Evolutionary conservation across 2,888 invertebrate species (phyloP).

Genomic region (Plagodis dolabraria): DNA sequence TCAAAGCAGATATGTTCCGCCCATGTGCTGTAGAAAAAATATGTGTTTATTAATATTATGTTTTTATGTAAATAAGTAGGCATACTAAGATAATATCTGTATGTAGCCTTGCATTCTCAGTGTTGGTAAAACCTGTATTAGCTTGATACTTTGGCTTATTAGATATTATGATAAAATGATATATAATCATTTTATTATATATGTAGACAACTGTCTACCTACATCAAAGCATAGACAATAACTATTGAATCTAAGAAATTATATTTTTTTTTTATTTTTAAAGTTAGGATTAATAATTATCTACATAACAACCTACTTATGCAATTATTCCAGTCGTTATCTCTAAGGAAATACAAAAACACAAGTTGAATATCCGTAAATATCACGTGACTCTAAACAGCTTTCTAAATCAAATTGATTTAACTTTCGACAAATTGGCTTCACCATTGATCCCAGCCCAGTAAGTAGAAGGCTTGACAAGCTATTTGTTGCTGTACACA

Average conservation of each 20-base stretch:
- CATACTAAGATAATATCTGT: not conserved
- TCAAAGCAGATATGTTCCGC: slow-evolving; percentile 11
- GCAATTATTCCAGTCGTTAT: not conserved
- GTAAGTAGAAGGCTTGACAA: slow-evolving; percentile 12
- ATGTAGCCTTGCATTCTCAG: too few relatives aligned
- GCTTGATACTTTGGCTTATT: too few relatives aligned
- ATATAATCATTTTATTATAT: too few relatives aligned
- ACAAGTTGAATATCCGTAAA: slow-evolving; percentile 55
- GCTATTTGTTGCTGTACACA: slow-evolving; percentile 24
- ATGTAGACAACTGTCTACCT: too few relatives aligned
- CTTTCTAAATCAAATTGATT: slow-evolving; percentile 83
- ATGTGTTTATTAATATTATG: not conserved
- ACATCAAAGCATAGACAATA: too few relatives aligned
- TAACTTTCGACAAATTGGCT: slow-evolving; percentile 78
- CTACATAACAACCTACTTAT: not conserved
- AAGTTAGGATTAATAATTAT: not conserved
- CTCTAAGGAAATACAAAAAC: slow-evolving; percentile 11
- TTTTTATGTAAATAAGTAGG: not conserved
- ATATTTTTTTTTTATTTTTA: not conserved
- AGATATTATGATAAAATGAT: too few relatives aligned
- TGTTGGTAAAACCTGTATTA: too few relatives aligned
- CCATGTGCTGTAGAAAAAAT: not conserved
- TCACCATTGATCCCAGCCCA: slow-evolving; percentile 37
- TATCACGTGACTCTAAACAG: slow-evolving; percentile 57
- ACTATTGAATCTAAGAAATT: not conserved